Percentiles rank a stretch among this genome's conserved stretches.
Conservation (phyloP, 2,888 invertebrate genomes). For the Tribolium freemani region DNA sequence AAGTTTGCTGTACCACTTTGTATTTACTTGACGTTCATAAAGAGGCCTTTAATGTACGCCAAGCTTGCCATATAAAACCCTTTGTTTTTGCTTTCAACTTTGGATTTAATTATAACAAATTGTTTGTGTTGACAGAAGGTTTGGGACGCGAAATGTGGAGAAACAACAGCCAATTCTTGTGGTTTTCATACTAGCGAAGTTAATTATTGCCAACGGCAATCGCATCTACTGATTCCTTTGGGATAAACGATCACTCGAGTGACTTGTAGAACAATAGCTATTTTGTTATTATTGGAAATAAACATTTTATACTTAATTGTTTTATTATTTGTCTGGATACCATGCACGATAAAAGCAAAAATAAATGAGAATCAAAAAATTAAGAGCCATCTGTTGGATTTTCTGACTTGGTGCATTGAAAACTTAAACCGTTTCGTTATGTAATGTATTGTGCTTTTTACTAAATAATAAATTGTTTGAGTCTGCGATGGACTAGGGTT, state of each 20-base stretch:
- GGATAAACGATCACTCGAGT: background rate
- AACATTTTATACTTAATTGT: background rate
- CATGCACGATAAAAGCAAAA: background rate
- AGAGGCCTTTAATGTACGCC: constrained; percentile 4
- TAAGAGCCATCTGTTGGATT: too few species aligned
- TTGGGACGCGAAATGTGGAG: constrained; percentile 1
- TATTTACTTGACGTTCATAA: constrained; percentile 1
- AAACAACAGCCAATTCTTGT: background rate
- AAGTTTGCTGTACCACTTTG: constrained; percentile 11
- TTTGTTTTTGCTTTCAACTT: constrained; percentile 18
- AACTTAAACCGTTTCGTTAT: too few species aligned
- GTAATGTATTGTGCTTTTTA: too few species aligned
- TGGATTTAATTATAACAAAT: constrained; percentile 16
- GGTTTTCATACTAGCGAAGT: constrained; percentile 5
- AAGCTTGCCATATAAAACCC: constrained; percentile 1
- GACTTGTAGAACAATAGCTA: background rate
- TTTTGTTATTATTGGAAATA: background rate
- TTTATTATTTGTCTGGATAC: background rate
- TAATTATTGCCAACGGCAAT: constrained; percentile 3
- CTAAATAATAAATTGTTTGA: too few species aligned
- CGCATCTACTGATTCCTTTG: background rate
- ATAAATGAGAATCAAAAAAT: too few species aligned
- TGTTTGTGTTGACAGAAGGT: constrained; percentile 23
- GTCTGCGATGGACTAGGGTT: too few species aligned
- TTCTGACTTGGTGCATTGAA: too few species aligned